Evolutionary conservation across 2,113 vertebrate genomes (phyloP), one percentile per base, ranked within the genome.

Genomic region (Motacilla alba): DNA sequence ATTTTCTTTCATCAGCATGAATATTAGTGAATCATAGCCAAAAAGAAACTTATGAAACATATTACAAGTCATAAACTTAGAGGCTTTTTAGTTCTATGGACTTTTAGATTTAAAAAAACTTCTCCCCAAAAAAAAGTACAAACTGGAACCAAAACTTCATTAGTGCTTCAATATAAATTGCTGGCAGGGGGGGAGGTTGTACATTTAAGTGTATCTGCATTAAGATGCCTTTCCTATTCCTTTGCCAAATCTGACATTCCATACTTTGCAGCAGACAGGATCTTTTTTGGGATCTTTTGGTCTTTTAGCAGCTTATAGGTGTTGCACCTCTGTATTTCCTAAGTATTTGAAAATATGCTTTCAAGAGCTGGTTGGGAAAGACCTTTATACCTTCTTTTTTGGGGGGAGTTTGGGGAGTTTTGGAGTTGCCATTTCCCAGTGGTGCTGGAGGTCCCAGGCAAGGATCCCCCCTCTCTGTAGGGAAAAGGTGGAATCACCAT

Each of bases 1-100:
- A 95, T 96, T 96, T 96, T 94, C 95, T 96, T 94, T 92, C 87
- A 94, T 95, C 94, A 92, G 87, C 85, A 53, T 85, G 77, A 96
- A 94, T 93, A 89, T 93, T 94, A 85, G 83, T 93, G 93, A 96
- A 94, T 91, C 84, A 90, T 74, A 82, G 87, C 35, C 3, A 44
- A 94, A 93, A 60, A 89, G 31, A 89, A 83, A 83, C 58, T 90
- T 89, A 82, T 39, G 30, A 70, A 80, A 83, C 24, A 44, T 68
- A 73, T 74, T 55, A 21, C 12, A 53, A 93, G 41, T 35, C 9
- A 33, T 47, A 16, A 74, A 70, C 27, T 82, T 72, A 22, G 49
- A 74, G 55, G 53, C 74, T 62, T 75, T 58, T 31, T 1, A 37
- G 41, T 86, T 90, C 41, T 53, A 2, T 83, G 81, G 67, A 72